Evolutionary conservation across 1,140 invertebrate species (phyloP).

Genomic region (Asbolus verrucosus): DNA sequence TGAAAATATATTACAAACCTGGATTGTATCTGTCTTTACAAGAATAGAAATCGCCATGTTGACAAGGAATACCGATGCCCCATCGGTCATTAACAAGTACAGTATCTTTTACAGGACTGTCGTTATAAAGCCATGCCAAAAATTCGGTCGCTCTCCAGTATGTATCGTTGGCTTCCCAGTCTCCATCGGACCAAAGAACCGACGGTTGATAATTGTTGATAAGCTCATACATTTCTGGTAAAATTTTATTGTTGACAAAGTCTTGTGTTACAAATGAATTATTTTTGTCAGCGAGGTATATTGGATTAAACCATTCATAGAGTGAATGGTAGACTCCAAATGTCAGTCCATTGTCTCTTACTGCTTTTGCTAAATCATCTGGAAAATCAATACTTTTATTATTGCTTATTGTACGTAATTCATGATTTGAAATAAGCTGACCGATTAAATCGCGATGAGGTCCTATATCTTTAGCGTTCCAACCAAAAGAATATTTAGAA

Average conservation of each 20-base stretch:
- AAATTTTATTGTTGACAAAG: conserved; percentile 77
- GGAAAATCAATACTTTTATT: too few relatives aligned
- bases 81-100: conserved; percentile 90
- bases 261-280: conserved; percentile 75
- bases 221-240: conserved; percentile 82
- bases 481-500: conserved; percentile 86
- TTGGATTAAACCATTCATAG: conserved; percentile 92
- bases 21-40: conserved; percentile 90
- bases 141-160: conserved; percentile 88
- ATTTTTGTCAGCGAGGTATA: conserved; percentile 83
- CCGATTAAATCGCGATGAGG: conserved; percentile 86
- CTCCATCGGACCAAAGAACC: conserved; percentile 94
- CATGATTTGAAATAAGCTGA: neutral
- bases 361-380: conserved; percentile 75
- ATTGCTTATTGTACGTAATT: too few relatives aligned
- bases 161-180: conserved; percentile 83
- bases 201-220: conserved; percentile 87
- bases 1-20: conserved; percentile 66
- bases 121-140: conserved; percentile 94
- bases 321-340: conserved; percentile 93
- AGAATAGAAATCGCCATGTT: conserved; percentile 90
- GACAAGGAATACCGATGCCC: conserved; percentile 80
- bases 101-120: conserved; percentile 89
- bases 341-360: conserved; percentile 74
- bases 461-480: conserved; percentile 91